These are phyloP conservation scores for Oxystoma pomonae DNA, from an alignment of 2,888 invertebrate species.

Conservation along the genomic window DNA sequence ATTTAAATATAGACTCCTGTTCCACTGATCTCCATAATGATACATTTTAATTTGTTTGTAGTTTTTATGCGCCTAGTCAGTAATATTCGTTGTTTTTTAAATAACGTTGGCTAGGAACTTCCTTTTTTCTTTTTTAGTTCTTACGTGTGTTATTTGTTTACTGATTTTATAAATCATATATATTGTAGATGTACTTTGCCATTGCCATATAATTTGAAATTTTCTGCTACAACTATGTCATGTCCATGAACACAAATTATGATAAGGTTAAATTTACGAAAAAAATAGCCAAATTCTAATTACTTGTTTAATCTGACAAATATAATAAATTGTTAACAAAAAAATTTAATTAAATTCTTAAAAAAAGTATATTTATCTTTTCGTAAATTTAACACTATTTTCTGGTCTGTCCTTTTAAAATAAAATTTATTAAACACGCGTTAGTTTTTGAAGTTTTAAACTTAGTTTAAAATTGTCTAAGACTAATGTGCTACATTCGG, in stretches of 20 bases:
- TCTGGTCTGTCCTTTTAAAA: slow-evolving; percentile 29
- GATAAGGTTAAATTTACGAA: not conserved
- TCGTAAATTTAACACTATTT: slow-evolving; percentile 13
- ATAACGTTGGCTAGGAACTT: slow-evolving; percentile 43
- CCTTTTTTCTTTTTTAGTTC: slow-evolving; percentile 35
- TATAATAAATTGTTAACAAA: not conserved
- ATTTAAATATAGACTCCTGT: slow-evolving; percentile 37
- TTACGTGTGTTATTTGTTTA: slow-evolving; percentile 40
- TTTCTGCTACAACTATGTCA: slow-evolving; percentile 18
- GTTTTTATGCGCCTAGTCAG: slow-evolving; percentile 45
- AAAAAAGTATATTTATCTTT: slow-evolving; percentile 1
- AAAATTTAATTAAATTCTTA: not conserved
- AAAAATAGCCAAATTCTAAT: too few species aligned
- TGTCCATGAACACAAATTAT: not conserved
- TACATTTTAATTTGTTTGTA: slow-evolving; percentile 37
- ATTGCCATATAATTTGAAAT: slow-evolving; percentile 35
- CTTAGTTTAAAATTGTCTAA: not conserved
- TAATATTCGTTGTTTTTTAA: slow-evolving; percentile 40
- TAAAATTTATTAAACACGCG: not conserved
- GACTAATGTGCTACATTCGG: too few species aligned
- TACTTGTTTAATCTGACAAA: not conserved
- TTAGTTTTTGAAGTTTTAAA: not conserved
- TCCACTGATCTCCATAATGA: slow-evolving; percentile 43
- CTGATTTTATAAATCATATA: slow-evolving; percentile 34
- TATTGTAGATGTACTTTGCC: slow-evolving; percentile 31